phyloP scores from a whole-genome alignment of 2,797 vertebrate genomes.

The Philypnodon macrostomus region DNA sequence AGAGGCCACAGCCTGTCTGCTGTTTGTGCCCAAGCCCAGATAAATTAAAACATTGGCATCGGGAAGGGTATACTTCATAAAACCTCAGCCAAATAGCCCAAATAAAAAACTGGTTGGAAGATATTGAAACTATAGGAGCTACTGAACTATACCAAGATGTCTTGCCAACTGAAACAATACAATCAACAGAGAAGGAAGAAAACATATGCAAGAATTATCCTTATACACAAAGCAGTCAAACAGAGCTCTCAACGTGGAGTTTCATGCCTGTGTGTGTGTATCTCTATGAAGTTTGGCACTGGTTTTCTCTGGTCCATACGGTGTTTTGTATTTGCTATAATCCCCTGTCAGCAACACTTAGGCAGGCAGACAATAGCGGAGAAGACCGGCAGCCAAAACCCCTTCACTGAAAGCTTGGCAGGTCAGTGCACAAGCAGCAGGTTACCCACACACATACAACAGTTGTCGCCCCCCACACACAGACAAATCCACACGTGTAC shows the following conservation, averaged over 20 bases:
- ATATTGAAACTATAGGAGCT: no score
- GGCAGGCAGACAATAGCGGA: slow-evolving; percentile 72
- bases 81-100: no score
- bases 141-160: not conserved
- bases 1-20: no score
- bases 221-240: slow-evolving; percentile 30
- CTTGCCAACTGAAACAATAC: not conserved
- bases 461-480: slow-evolving; percentile 13
- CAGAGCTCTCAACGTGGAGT: slow-evolving; percentile 54
- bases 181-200: not conserved
- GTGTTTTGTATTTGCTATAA: slow-evolving; percentile 76
- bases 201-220: slow-evolving; percentile 3
- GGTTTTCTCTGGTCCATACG: slow-evolving; percentile 67
- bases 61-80: no score
- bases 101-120: no score
- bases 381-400: slow-evolving; percentile 70
- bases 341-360: slow-evolving; percentile 78
- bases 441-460: slow-evolving; percentile 50
- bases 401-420: slow-evolving; percentile 71
- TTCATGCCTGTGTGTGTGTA: slow-evolving; percentile 54
- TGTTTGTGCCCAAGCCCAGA: no score
- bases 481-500: slow-evolving; percentile 57
- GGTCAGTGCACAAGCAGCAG: slow-evolving; percentile 69
- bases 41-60: no score
- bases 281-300: slow-evolving; percentile 72